Base-by-base conservation (phyloP, 2,797 vertebrate genomes). In the Melanotaenia pygmaea region DNA sequence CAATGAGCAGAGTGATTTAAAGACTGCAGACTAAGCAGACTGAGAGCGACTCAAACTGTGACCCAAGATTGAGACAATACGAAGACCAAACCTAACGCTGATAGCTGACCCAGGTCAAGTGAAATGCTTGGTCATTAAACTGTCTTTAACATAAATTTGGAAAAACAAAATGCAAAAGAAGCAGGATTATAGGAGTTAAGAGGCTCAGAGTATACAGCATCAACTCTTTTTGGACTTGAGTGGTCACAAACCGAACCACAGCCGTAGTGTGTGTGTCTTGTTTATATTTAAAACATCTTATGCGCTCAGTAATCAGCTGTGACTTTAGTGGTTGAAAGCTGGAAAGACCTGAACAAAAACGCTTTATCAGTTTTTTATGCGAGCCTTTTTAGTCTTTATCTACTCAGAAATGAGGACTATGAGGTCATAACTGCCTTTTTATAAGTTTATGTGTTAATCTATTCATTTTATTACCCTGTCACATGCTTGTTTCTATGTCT, bases 81-180 rank as follows among this genome's bases (percentile, higher is more conserved):
- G 7, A 45, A 20, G 43, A 16, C 16, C 43, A 45, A 20, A 18
- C 43, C 16, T 18, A 20, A 22, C 24, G 6, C 64, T 40, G 18
- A 56, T 20, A 56, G 35, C 24, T 40, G 4, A 24, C 9, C 51
- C 4, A 4, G 22, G 51, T 2, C 6, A 12, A 26, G 26, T 26
- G 22, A 24, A 24, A 12, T 12, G 1, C 24, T 10, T 24, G 22
- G 11, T 53, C 22, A 7, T 18, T 16, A 30, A 30, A 9, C 5
- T 58, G 12, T n/a, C 53, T 57, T 32, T 14, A 28, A 22, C 4
- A 45, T 45, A 22, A 37, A 67, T 2, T 2, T 10, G n/a, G 14
- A 20, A 38, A 14, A 54, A 66, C 37, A 35, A 54, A 26, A 53
- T 24, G 24, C 65, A 84, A 64, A 61, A 56, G 30, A 20, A 68